Evolutionary conservation across 1,140 invertebrate genomes (phyloP), one percentile per base, ranked within the genome.

Genomic region (Riptortus pedestris): DNA sequence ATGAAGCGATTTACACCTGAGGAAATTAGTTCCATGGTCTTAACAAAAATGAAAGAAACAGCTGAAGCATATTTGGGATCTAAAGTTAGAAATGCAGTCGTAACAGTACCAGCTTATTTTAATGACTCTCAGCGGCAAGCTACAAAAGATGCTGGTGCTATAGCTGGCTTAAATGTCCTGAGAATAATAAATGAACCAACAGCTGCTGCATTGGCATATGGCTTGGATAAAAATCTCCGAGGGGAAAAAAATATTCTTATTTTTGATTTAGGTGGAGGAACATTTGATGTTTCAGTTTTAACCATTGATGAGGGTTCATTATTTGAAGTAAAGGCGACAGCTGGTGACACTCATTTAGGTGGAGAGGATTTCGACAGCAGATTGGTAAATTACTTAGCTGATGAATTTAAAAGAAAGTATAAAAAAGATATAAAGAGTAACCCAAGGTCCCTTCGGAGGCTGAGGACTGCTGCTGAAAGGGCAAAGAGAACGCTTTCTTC

Each of bases 271-370:
- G 86, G 86, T 9, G 85, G 85, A 48, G 85, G 86, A 22, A 87
- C 85, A 47, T 88, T 88, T 66, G 91, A 95, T 76, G 91, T 94
- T 0, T 94, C 91, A 18, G 84, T 95, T 51, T 84, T 60, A 14
- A 83, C 83, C 7, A 88, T 89, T 70, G 85, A 86, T 64, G 85
- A 87, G 62, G 86, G 85, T 18, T 78, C 82, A 70, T 60, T 83
- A 64, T 85, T 88, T 73, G 86, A 88, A 73, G 88, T 86, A 29
- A 84, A 83, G 70, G 83, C 86, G 0, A 87, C 86, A 0, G 83
- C 84, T 66, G 84, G 84, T 64, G 83, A 86, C 70, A 87, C 85
- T 63, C 83, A 87, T 71, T 73, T 87, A 65, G 85, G 83, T 66
- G 87, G 88, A 45, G 88, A 90, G 73, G 87, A 90, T 72, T 90